These are phyloP conservation scores for Synanthedon vespiformis DNA, from an alignment of 2,888 invertebrate species.

Conservation along the genomic window DNA sequence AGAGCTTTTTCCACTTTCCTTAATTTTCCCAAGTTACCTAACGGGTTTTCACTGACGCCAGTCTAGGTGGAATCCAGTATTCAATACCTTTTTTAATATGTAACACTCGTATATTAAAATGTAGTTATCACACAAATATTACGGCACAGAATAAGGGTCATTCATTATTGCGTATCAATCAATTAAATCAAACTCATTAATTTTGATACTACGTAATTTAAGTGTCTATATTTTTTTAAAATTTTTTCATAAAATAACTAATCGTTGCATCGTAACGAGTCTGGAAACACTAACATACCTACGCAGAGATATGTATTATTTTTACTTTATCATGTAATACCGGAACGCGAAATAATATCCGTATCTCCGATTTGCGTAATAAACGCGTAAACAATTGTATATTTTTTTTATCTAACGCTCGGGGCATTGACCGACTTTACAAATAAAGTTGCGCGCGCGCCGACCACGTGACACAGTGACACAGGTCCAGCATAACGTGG, in stretches of 20 bases:
- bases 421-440: conserved; percentile 69
- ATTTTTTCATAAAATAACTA: not conserved
- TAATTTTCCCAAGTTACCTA: conserved; percentile 55
- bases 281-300: not conserved
- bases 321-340: conserved; percentile 1
- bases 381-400: conserved; percentile 57
- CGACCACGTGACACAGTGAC: conserved; percentile 63
- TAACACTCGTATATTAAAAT: too few species aligned
- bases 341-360: conserved; percentile 15
- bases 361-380: conserved; percentile 48
- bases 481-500: conserved; percentile 23
- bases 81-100: too few species aligned
- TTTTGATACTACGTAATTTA: not conserved
- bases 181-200: too few species aligned
- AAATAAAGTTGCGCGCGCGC: conserved; percentile 61
- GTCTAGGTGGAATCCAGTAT: too few species aligned
- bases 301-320: not conserved
- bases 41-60: conserved; percentile 41
- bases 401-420: conserved; percentile 64
- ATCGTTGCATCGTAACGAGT: not conserved
- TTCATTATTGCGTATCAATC: too few species aligned
- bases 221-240: not conserved
- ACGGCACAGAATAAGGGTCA: too few species aligned
- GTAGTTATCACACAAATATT: too few species aligned
- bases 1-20: conserved; percentile 65